These are phyloP conservation scores for Dorcus hopei DNA, from an alignment of 2,888 invertebrate species.

Conservation along the genomic window DNA sequence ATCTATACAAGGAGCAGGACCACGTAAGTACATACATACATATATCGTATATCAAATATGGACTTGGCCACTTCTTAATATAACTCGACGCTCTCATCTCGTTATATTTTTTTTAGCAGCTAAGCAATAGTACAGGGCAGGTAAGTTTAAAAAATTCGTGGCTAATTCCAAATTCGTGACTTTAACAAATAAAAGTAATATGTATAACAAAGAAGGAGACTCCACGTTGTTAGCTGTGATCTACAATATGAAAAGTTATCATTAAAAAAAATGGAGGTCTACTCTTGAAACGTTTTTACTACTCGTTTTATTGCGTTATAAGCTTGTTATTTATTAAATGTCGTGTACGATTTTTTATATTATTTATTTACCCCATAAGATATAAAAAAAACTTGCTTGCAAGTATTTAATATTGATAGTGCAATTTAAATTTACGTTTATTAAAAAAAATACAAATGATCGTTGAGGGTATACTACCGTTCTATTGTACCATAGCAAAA, in stretches of 20 bases:
- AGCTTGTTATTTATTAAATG: conserved; percentile 22
- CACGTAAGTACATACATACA: not conserved
- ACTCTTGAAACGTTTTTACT: conserved; percentile 19
- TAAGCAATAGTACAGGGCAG: too few relatives aligned
- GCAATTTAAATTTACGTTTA: not conserved
- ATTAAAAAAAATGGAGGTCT: conserved; percentile 27
- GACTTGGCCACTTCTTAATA: conserved; percentile 7
- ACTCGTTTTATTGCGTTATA: conserved; percentile 7
- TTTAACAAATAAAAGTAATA: conserved; percentile 15
- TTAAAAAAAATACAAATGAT: too few relatives aligned
- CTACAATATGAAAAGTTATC: conserved; percentile 35
- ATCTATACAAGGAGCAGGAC: conserved; percentile 9
- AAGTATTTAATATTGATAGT: conserved; percentile 9
- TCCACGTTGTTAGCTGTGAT: conserved; percentile 50
- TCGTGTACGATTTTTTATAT: conserved; percentile 4
- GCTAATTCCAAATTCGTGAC: conserved; percentile 12
- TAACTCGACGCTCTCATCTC: not conserved
- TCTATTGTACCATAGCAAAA: conserved; percentile 7
- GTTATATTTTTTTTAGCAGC: too few relatives aligned
- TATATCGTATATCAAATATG: conserved; percentile 8
- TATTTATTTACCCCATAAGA: conserved; percentile 14
- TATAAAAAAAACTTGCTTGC: conserved; percentile 8
- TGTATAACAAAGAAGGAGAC: conserved; percentile 38
- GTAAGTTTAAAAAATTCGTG: not conserved
- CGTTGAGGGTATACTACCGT: not conserved